Evolutionary conservation across 2,113 vertebrate species (phyloP).

Genomic region (Colius striatus): DNA sequence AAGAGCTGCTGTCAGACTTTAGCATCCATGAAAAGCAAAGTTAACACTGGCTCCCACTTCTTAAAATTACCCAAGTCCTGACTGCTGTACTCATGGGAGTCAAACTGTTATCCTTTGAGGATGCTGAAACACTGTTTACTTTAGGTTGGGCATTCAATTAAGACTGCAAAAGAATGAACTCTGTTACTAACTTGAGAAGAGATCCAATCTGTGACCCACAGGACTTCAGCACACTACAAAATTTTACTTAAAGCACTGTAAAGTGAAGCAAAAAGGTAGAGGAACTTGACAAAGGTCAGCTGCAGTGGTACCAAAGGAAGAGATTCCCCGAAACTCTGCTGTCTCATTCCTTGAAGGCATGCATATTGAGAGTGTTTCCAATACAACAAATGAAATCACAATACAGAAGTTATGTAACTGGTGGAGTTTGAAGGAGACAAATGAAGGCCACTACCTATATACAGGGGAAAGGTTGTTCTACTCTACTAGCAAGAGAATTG

Average conservation of each 20-base stretch:
- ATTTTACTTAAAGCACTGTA: background rate
- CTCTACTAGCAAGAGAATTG: rapidly evolving
- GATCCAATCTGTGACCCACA: background rate
- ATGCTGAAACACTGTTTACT: background rate
- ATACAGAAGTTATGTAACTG: background rate
- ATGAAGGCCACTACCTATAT: background rate
- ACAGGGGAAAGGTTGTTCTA: background rate
- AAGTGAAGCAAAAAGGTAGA: background rate
- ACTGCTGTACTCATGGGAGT: background rate
- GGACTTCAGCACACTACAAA: background rate
- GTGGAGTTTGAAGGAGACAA: background rate
- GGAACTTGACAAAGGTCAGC: background rate
- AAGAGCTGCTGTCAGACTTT: background rate
- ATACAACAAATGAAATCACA: background rate
- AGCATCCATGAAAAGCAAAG: background rate
- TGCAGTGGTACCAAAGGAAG: background rate
- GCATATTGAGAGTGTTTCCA: background rate
- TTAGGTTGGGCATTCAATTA: background rate
- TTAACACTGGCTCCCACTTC: background rate
- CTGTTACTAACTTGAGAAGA: background rate
- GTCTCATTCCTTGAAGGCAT: background rate
- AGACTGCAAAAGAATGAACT: background rate
- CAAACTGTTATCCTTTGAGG: background rate
- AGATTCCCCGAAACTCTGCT: background rate
- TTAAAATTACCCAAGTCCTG: background rate